Base-by-base conservation (phyloP, 2,888 invertebrate genomes). In the Drosophila limbata region DNA sequence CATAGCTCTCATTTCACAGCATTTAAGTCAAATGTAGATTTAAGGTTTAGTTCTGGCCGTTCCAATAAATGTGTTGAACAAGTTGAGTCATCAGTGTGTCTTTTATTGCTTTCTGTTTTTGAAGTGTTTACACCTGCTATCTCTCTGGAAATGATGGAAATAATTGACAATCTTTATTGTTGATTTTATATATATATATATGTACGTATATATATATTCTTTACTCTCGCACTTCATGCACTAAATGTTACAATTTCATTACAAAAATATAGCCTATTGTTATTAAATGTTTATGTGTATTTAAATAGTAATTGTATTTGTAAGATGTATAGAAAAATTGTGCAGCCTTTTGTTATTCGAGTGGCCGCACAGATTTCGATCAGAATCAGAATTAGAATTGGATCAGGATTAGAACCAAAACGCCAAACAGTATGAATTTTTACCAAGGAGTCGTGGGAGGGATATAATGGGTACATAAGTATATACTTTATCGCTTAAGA, bases 181-280 rank as follows among this genome's bases (percentile, higher is more conserved):
- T 45, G 19, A 17, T 57, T 17, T 60, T 55, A 25, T 33, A 47
- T 37, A 25, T 62, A 35, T 64, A 37, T 5, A 25, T 25, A n/a
- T 48, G 21, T 64, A 50, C 60, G 50, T 69, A 52, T 67, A 64
- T 72, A 73, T 80, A 73, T 74, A 73, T 84, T 77, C 72, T 76
- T 74, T 79, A 79, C 79, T 81, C 64, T 72, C 63, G 77, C 79
- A 79, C 81, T 84, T 75, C 79, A 84, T 84, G 81, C 81, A 72
- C 77, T 79, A 84, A 77, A 69, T 78, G 69, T 84, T 84, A 81
- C 68, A 84, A 77, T 84, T 78, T 86, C 84, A 86, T 86, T 84
- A 84, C 77, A 84, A 84, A 84, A 84, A 84, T 84, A 79, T 84
- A 84, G 84, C 81, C 84, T 84, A 84, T 86, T 77, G 77, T 84